Evolutionary conservation across 1,140 invertebrate genomes (phyloP).

Genomic region (Acromyrmex echinatior): DNA sequence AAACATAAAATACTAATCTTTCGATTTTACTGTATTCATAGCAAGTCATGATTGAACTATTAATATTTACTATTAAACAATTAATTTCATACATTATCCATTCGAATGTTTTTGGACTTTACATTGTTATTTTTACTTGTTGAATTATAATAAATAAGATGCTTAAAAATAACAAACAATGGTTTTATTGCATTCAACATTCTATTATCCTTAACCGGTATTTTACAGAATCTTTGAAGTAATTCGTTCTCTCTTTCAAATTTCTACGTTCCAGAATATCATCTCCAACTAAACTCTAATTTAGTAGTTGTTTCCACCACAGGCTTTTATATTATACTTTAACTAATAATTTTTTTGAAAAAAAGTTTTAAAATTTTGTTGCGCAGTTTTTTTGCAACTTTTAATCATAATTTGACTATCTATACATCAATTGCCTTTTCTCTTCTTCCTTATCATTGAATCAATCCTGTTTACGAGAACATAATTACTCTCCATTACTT

Average conservation of each 20-base stretch:
- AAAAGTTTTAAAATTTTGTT: background rate
- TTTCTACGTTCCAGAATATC: slow-evolving; percentile 19
- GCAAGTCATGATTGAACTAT: slow-evolving; percentile 67
- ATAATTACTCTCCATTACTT: slow-evolving; percentile 61
- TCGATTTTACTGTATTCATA: slow-evolving; percentile 59
- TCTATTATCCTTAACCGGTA: slow-evolving; percentile 68
- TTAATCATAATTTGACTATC: slow-evolving; percentile 48
- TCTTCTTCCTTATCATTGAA: background rate
- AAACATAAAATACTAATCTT: slow-evolving; percentile 71
- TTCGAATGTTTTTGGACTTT: slow-evolving; percentile 38
- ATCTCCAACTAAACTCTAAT: slow-evolving; percentile 48
- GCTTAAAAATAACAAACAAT: slow-evolving; percentile 71
- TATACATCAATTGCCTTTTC: slow-evolving; percentile 10
- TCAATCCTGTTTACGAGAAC: background rate
- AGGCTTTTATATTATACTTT: slow-evolving; percentile 61
- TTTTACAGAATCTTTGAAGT: slow-evolving; percentile 30
- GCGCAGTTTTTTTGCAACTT: slow-evolving; percentile 45
- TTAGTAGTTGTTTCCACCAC: slow-evolving; percentile 56
- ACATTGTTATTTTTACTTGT: slow-evolving; percentile 56
- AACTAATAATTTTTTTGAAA: slow-evolving; percentile 44
- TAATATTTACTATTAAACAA: slow-evolving; percentile 63
- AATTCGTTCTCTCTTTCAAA: slow-evolving; percentile 26
- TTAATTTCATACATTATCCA: slow-evolving; percentile 60
- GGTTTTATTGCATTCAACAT: slow-evolving; percentile 64
- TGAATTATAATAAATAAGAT: slow-evolving; percentile 73